Evolutionary conservation across 2,113 vertebrate species (phyloP).

Genomic region (Pionites leucogaster): DNA sequence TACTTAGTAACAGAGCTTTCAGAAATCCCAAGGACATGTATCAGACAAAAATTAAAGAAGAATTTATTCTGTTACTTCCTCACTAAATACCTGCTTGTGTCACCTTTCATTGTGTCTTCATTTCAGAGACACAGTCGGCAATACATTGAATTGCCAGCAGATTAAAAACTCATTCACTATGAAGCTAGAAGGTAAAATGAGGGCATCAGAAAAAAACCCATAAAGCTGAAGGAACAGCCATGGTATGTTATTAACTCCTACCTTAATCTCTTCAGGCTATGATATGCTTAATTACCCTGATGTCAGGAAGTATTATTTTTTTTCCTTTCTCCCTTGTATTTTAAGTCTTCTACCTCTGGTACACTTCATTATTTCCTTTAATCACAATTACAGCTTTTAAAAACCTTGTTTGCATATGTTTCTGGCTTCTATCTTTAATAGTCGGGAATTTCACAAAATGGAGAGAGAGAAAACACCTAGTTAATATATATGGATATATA

Average conservation of each 20-base stretch:
- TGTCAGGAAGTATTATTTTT: neutral
- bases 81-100: neutral
- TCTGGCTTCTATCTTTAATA: neutral
- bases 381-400: neutral
- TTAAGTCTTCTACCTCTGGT: neutral
- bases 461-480: neutral
- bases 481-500: neutral
- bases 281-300: neutral
- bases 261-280: neutral
- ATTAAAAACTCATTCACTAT: neutral
- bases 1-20: neutral
- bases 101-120: neutral
- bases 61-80: neutral
- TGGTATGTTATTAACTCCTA: neutral
- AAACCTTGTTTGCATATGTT: neutral
- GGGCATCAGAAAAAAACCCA: neutral
- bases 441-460: neutral
- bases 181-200: neutral
- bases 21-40: neutral
- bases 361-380: neutral
- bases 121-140: neutral
- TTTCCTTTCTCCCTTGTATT: neutral
- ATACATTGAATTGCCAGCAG: neutral
- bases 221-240: neutral
- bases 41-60: neutral